Evolutionary conservation across 2,113 vertebrate genomes (phyloP).

Genomic region (Perca fluviatilis): DNA sequence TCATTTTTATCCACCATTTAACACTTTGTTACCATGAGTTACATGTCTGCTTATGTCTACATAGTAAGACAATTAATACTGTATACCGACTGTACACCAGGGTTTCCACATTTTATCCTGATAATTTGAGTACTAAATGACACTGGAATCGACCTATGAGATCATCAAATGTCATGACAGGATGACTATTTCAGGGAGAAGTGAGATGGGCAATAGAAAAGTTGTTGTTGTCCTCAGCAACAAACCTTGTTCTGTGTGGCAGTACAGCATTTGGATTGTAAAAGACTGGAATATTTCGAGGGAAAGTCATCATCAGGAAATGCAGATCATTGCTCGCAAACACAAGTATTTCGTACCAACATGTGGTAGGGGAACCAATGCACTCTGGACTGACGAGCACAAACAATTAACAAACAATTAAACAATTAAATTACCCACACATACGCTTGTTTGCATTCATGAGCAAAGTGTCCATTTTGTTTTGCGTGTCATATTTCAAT

Average conservation of each 20-base stretch:
- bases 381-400: neutral
- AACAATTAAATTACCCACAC: neutral
- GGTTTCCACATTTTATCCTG: conserved; percentile 4
- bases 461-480: neutral
- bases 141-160: neutral
- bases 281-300: neutral
- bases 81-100: neutral
- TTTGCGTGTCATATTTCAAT: conserved; percentile 10
- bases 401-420: neutral
- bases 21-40: conserved; percentile 3
- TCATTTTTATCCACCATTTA: neutral
- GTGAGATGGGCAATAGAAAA: neutral
- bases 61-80: neutral
- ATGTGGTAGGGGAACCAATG: too few species aligned
- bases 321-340: too few species aligned
- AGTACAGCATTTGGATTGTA: neutral
- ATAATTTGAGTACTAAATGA: neutral
- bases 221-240: neutral
- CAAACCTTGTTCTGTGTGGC: too few species aligned
- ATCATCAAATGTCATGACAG: neutral
- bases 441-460: neutral
- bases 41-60: neutral
- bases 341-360: neutral
- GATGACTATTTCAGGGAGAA: neutral
- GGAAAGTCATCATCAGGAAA: neutral